A percentile compares a stretch with the other conserved stretches of the same genome.
Evolutionary conservation across 2,888 invertebrate genomes (phyloP).

Genomic region (Metopia argyrocephala): DNA sequence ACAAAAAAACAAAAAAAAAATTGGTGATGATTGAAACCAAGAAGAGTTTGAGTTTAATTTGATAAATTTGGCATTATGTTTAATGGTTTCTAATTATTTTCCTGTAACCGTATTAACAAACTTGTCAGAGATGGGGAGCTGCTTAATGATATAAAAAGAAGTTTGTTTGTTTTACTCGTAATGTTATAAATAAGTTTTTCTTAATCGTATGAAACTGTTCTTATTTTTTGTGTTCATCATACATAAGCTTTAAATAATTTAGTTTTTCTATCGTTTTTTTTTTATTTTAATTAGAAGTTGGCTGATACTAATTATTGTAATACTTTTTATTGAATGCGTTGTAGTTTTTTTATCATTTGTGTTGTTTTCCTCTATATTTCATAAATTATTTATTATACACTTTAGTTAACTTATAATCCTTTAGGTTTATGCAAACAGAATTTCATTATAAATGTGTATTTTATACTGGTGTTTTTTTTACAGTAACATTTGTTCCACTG

Average conservation of each 20-base stretch:
- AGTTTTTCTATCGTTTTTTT: background rate
- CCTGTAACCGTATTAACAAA: background rate
- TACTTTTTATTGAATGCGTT: no score
- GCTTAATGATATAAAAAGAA: background rate
- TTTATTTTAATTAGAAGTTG: background rate
- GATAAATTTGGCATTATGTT: constrained; percentile 49
- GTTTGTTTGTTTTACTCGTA: constrained; percentile 33
- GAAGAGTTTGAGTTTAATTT: constrained; percentile 46
- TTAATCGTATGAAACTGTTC: constrained; percentile 36
- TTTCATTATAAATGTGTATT: background rate
- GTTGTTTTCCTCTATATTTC: background rate
- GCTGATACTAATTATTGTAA: background rate
- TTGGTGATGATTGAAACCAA: background rate
- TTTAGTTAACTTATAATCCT: no score
- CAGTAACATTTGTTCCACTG: background rate
- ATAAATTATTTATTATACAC: no score
- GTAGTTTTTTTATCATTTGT: background rate
- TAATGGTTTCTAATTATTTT: constrained; percentile 29
- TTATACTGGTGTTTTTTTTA: background rate
- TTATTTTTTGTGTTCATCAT: no score
- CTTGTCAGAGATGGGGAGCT: background rate
- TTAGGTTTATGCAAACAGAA: no score
- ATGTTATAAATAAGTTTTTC: constrained; percentile 35
- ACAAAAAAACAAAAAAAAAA: background rate
- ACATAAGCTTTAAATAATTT: no score